Evolutionary conservation across 2,113 vertebrate genomes (phyloP), one percentile per base, ranked within the genome.

Genomic region (Tupaia tana): DNA sequence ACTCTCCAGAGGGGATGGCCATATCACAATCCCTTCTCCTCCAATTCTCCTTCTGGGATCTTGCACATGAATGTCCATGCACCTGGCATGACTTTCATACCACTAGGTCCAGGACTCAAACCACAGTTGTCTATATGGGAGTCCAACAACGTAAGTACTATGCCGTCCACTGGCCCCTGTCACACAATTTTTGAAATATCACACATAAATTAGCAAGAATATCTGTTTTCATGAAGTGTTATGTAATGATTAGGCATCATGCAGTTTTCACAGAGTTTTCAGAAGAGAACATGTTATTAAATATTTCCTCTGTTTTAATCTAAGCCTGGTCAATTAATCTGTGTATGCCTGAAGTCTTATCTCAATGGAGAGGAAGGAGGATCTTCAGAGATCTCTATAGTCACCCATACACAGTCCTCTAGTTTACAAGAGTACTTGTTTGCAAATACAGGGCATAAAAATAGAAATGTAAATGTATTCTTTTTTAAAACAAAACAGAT

Each of bases 401-500:
- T 13, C 80, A 96, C 66, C 77, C 81, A 95, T 85, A 90, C 25
- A 59, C 56, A 86, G 67, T 19, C 9, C 24, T 82, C 58, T 69
- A 22, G 29, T 74, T 91, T 89, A 56, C n/a, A 79, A 81, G 34
- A 10, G 58, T 54, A 18, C 27, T 94, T 4, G 0, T 59, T 85
- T 93, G 74, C 90, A 91, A 84, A 71, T 71, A 27, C 8, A 54
- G 3, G 10, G 25, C 56, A 75, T 89, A 90, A 86, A 96, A 69
- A 80, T 86, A 96, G 64, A 61, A 90, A 91, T 94, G 74, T 71
- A 93, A 91, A 96, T 93, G 54, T 79, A 34, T 25, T 77, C 89
- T 97, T 97, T 97, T 56, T 61, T 3, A 3, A n/a, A 56, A 43
- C 61, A 54, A 89, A 96, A 97, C 86, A 98, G 93, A 98, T 98